phyloP scores from a whole-genome alignment of 2,113 vertebrate genomes.

The Brachirus orientalis region DNA sequence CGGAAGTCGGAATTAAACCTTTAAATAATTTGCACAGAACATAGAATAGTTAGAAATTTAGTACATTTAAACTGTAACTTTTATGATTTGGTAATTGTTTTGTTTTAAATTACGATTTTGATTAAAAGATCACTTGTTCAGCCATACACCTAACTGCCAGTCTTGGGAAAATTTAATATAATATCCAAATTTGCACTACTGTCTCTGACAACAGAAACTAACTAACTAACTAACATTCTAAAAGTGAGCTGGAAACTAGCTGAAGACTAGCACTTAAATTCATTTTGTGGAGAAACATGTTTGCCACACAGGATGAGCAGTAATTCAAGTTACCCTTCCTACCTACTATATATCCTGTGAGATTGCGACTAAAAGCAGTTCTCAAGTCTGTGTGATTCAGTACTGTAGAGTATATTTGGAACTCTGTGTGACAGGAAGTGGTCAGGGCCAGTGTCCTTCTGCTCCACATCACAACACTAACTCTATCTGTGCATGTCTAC shows the following conservation, averaged over 20 bases:
- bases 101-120: no score
- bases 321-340: constrained; percentile 2
- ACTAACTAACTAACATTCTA: neutral
- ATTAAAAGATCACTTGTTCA: no score
- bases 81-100: no score
- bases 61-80: no score
- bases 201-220: neutral
- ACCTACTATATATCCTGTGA: neutral
- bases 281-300: neutral
- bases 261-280: neutral
- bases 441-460: constrained; percentile 26
- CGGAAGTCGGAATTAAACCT: no score
- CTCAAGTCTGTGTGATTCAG: neutral
- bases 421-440: constrained; percentile 44
- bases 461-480: constrained; percentile 13
- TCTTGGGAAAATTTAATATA: neutral
- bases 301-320: constrained; percentile 11
- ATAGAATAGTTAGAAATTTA: no score
- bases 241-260: constrained; percentile 9
- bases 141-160: no score
- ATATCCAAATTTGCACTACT: neutral
- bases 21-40: no score
- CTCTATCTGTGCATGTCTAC: constrained; percentile 35
- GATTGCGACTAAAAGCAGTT: constrained; percentile 2
- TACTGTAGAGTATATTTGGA: constrained; percentile 18